Evolutionary conservation across 2,888 invertebrate genomes (phyloP), one percentile per base, ranked within the genome.

Genomic region (Catocala sponsa): DNA sequence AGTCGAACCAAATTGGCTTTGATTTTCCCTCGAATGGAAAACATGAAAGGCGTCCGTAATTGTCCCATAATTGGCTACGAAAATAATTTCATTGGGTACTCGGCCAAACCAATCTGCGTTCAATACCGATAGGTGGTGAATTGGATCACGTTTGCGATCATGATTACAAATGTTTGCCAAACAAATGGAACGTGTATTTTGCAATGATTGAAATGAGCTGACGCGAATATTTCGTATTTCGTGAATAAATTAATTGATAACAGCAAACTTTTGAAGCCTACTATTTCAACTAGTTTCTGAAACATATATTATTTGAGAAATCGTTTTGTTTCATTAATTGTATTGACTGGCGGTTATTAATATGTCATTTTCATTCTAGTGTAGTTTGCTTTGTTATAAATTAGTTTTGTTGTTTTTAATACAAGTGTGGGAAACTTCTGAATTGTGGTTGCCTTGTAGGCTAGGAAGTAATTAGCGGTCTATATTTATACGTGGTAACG

Each of bases 141-240:
- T 78, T 66, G 53, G 59, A 70, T 73, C 67, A 70, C 63, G 72
- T 73, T 59, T 55, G 43, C 50, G 48, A 66, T 75, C 63, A 63
- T 55, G 51, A 59, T 59, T 61, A 58, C 63, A 71, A 68, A 68
- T 74, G 57, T 74, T 70, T 74, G 68, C n/a, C 42, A 33, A 51
- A 38, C 55, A 67, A 65, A 65, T 56, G 57, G 47, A 42, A 50
- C 55, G 50, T 55, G 55, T 48, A 58, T 63, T 72, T 48, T 57
- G 13, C 53, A 64, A 63, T 60, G 56, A 25, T 53, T 74, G 49
- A 60, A 58, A 63, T 72, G 62, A 72, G 33, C 11, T 54, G 44
- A 12, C 47, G n/a, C 4, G 25, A 25, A 25, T 25, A 25, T 33
- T 10, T 38, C 35, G 35, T 38, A 9, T 7, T 38, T 38, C 35